Percentiles rank a stretch among this genome's conserved stretches.
Evolutionary conservation across 2,113 vertebrate genomes (phyloP).

Genomic region (Oreochromis niloticus): DNA sequence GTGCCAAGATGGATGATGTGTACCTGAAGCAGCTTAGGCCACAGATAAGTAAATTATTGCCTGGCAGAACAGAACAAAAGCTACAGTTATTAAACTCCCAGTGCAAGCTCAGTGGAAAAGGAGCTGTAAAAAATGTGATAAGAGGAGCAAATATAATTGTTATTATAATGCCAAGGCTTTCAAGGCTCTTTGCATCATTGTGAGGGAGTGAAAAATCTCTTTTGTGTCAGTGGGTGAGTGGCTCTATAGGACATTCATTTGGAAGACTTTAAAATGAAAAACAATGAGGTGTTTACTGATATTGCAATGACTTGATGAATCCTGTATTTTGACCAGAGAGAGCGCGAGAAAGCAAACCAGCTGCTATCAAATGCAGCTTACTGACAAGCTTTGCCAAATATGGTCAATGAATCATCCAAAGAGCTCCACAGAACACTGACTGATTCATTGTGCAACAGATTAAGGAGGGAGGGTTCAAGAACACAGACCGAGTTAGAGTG

Average conservation of each 20-base stretch:
- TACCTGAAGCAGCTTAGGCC: neutral
- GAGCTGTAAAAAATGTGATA: neutral
- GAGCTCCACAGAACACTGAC: neutral
- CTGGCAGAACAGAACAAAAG: constrained; percentile 4
- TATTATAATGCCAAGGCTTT: neutral
- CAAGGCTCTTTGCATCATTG: neutral
- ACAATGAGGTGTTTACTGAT: neutral
- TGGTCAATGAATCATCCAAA: neutral
- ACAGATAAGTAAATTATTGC: neutral
- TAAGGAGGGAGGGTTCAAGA: neutral
- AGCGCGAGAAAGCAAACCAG: neutral
- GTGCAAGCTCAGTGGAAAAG: neutral
- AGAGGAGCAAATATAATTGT: neutral
- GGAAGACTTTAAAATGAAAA: neutral
- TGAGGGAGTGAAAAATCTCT: neutral
- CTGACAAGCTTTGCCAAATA: neutral
- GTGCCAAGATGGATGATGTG: constrained; percentile 2
- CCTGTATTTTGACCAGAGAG: neutral
- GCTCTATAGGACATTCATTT: neutral
- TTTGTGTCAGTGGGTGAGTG: neutral
- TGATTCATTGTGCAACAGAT: neutral
- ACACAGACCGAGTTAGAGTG: neutral
- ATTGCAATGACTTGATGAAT: neutral
- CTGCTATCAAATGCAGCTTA: neutral
- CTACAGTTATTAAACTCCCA: neutral